Conservation (phyloP, 2,113 vertebrate genomes). For the Galemys pyrenaicus region DNA sequence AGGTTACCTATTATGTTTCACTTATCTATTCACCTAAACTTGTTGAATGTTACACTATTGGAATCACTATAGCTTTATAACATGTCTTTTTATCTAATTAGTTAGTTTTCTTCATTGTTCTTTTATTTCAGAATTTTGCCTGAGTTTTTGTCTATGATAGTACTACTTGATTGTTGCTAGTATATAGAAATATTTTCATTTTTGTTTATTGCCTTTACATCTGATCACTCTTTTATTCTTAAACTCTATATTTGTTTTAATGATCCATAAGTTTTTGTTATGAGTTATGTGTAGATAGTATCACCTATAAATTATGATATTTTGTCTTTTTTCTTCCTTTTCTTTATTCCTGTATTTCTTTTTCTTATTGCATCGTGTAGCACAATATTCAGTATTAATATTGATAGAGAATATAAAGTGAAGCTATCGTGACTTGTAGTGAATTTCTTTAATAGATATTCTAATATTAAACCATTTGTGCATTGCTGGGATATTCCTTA, state of each 20-base stretch:
- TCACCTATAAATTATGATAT: neutral
- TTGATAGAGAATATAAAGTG: neutral
- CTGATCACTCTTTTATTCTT: neutral
- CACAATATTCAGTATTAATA: neutral
- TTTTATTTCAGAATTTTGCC: conserved; percentile 2
- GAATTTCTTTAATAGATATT: neutral
- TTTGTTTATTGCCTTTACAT: neutral
- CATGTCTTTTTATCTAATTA: neutral
- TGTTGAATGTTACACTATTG: neutral
- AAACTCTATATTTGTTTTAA: neutral
- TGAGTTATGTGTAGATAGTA: neutral
- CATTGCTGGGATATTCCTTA: neutral
- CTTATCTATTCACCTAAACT: neutral
- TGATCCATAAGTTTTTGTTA: neutral
- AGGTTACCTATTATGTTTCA: neutral
- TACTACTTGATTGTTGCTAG: neutral
- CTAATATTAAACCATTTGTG: neutral
- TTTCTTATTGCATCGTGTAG: neutral
- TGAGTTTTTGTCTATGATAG: no score
- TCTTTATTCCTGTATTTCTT: neutral
- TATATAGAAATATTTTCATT: neutral
- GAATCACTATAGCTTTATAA: neutral
- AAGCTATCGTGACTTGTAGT: neutral
- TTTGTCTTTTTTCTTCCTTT: no score
- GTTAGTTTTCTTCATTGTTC: neutral